phyloP scores from a whole-genome alignment of 2,888 invertebrate species.

The Drosophila lacicola region DNA sequence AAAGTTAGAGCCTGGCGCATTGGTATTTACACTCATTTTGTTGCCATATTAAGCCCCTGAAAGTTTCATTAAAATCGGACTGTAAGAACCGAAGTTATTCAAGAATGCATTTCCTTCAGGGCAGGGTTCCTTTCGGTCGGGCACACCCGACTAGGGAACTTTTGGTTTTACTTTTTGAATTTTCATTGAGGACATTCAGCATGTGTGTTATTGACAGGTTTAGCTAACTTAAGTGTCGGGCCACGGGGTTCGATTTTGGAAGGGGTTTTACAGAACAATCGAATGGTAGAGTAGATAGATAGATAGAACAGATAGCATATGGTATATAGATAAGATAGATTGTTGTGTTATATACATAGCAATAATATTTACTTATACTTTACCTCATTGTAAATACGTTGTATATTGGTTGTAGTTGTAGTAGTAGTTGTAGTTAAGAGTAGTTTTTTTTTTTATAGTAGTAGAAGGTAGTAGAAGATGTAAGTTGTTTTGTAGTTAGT shows the following conservation, averaged over 20 bases:
- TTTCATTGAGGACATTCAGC: slow-evolving; percentile 34
- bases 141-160: neutral
- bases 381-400: slow-evolving; percentile 84
- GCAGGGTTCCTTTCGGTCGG: neutral
- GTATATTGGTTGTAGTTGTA: slow-evolving; percentile 72
- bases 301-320: slow-evolving; percentile 2
- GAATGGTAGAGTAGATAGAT: slow-evolving; percentile 6
- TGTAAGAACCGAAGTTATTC: too few species aligned
- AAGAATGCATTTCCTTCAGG: too few species aligned
- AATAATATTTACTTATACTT: slow-evolving; percentile 80
- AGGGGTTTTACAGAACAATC: neutral
- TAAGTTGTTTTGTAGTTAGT: slow-evolving; percentile 82
- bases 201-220: slow-evolving; percentile 53
- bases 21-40: too few species aligned
- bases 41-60: too few species aligned
- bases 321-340: slow-evolving; percentile 16
- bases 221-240: slow-evolving; percentile 38
- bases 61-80: too few species aligned
- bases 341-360: slow-evolving; percentile 42
- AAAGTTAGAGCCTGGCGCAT: too few species aligned
- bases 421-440: slow-evolving; percentile 78
- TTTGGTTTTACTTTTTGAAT: neutral
- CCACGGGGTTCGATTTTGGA: slow-evolving; percentile 20
- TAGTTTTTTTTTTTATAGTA: slow-evolving; percentile 55
- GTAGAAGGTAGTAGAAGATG: slow-evolving; percentile 82